A percentile compares a stretch with the other conserved stretches of the same genome.
Conservation (phyloP, 1,140 invertebrate genomes). For the Babylonia areolata region DNA sequence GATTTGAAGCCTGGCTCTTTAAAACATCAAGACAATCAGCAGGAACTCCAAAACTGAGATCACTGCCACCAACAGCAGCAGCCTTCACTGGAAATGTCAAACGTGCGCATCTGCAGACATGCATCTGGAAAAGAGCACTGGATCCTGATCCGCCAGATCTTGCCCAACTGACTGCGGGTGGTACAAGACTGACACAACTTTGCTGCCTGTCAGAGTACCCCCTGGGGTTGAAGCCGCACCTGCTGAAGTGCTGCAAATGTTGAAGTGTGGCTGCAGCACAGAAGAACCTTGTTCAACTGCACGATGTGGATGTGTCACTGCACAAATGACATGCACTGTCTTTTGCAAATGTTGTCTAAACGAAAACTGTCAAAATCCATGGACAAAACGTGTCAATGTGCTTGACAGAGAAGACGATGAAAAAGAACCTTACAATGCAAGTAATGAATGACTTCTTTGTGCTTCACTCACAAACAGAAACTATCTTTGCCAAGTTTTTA, state of each 20-base stretch:
- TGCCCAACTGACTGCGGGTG: neutral
- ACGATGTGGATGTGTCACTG: neutral
- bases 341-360: neutral
- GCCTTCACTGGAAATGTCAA: slow-evolving; percentile 37
- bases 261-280: slow-evolving; percentile 27
- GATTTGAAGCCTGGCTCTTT: neutral
- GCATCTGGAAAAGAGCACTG: slow-evolving; percentile 27
- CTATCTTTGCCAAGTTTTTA: no score
- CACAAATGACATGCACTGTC: neutral
- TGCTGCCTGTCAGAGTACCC: neutral
- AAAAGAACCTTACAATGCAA: neutral
- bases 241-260: slow-evolving; percentile 9
- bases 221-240: slow-evolving; percentile 9
- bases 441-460: no score
- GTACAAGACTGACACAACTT: no score
- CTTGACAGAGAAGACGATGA: neutral
- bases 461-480: no score
- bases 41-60: neutral
- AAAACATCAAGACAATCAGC: neutral
- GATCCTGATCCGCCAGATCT: neutral
- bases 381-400: neutral
- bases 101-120: slow-evolving; percentile 40
- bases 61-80: slow-evolving; percentile 12
- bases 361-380: neutral
- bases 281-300: slow-evolving; percentile 32